These are phyloP conservation scores for Dysmachus trigonus DNA, from an alignment of 2,888 invertebrate species.

Conservation along the genomic window DNA sequence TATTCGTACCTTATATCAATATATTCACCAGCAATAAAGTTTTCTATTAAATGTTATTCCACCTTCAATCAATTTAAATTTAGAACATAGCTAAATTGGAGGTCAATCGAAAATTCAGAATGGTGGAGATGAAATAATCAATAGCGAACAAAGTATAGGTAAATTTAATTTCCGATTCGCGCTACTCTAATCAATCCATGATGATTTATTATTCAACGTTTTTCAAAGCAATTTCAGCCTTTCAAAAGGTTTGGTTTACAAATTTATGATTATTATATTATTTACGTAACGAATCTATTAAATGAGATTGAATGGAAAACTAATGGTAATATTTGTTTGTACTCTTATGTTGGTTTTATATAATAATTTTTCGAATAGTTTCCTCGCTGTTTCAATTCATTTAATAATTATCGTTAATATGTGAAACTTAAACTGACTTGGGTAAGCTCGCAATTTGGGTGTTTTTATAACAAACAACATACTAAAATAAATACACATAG, in stretches of 20 bases:
- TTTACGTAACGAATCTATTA: neutral
- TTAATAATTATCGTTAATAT: neutral
- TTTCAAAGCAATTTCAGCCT: neutral
- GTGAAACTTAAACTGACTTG: too few relatives aligned
- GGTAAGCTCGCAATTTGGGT: too few relatives aligned
- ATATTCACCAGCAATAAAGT: neutral
- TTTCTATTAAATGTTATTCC: neutral
- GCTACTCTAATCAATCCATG: neutral
- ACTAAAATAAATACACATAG: too few relatives aligned
- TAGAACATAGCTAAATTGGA: neutral
- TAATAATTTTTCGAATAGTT: neutral
- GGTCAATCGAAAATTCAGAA: neutral
- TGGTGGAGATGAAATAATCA: neutral
- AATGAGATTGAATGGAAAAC: neutral
- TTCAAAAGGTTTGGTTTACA: neutral
- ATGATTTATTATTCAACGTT: neutral
- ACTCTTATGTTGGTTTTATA: neutral
- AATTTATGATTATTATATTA: neutral
- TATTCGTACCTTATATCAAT: too few relatives aligned
- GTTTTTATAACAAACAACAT: too few relatives aligned
- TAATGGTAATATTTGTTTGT: neutral
- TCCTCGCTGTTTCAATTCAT: neutral
- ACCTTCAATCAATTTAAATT: too few relatives aligned
- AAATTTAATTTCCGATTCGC: neutral
- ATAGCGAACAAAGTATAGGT: neutral